Conservation (phyloP, 30 jellyfish, hydroid and myxozoan species). For the Chrysaora quinquecirrha region DNA sequence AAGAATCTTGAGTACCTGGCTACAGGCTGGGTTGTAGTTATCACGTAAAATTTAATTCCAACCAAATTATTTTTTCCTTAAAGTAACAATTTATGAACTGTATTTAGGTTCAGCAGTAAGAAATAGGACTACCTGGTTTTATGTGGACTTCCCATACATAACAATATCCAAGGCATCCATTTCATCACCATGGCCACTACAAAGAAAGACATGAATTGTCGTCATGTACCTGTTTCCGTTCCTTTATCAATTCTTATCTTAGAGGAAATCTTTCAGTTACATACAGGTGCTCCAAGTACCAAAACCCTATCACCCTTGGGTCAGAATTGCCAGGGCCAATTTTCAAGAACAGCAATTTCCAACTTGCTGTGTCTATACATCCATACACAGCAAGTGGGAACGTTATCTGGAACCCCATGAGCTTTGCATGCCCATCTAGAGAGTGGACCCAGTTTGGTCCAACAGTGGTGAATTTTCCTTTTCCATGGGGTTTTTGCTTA, state of each 20-base stretch:
- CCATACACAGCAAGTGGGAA: slow-evolving; percentile 51
- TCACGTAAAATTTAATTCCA: too few relatives aligned
- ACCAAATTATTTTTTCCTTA: too few relatives aligned
- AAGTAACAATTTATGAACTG: too few relatives aligned
- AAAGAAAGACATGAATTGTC: slow-evolving; percentile 22
- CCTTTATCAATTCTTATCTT: slow-evolving; percentile 40
- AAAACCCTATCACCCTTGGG: slow-evolving; percentile 34
- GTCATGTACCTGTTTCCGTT: slow-evolving; percentile 45
- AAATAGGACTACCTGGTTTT: not conserved
- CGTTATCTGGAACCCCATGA: slow-evolving; percentile 49
- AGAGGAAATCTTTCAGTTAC: slow-evolving; percentile 11
- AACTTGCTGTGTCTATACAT: slow-evolving; percentile 50
- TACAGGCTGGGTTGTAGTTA: too few relatives aligned
- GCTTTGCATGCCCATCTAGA: slow-evolving; percentile 61
- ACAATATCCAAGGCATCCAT: slow-evolving; percentile 24
- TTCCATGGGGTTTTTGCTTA: slow-evolving; percentile 12
- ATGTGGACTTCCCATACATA: slow-evolving; percentile 6
- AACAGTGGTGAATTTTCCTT: slow-evolving; percentile 5
- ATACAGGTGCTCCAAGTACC: slow-evolving; percentile 33
- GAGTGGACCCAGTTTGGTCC: slow-evolving; percentile 48
- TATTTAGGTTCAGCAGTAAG: too few relatives aligned
- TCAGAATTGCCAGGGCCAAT: slow-evolving; percentile 29
- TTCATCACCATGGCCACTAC: slow-evolving; percentile 32
- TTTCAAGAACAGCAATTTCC: slow-evolving; percentile 23
- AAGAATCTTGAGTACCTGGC: too few relatives aligned